Percentiles rank a stretch among this genome's conserved stretches.
These are phyloP conservation scores for Saguinus oedipus DNA, from an alignment of 2,797 vertebrate species.

Conservation along the genomic window DNA sequence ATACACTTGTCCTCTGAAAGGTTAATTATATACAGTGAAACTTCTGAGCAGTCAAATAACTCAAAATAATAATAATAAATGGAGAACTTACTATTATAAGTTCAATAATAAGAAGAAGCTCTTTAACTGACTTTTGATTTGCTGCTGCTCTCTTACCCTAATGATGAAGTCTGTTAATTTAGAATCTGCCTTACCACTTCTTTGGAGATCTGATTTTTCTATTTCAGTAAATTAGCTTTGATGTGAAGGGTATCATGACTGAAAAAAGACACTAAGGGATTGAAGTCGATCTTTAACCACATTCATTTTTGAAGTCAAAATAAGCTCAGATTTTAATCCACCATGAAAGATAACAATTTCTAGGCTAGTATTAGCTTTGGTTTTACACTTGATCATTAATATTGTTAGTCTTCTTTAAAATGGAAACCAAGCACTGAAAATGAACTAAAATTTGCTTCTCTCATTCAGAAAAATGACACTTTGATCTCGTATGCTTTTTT, in stretches of 20 bases:
- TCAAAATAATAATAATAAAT: neutral
- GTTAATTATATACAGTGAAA: constrained; percentile 19
- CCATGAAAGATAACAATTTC: neutral
- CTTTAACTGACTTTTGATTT: constrained; percentile 49
- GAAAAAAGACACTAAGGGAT: neutral
- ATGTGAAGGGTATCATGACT: neutral
- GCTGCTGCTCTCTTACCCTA: neutral
- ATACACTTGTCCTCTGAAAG: neutral
- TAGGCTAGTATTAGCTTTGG: neutral
- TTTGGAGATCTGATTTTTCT: constrained; percentile 44
- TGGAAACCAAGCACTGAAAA: neutral
- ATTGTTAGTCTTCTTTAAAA: neutral
- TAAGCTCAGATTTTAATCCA: neutral
- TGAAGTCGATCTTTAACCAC: neutral
- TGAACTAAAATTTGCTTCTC: neutral
- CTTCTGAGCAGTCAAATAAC: neutral
- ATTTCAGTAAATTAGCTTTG: neutral
- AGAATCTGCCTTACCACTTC: neutral
- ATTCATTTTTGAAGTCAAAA: neutral
- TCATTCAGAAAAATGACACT: neutral
- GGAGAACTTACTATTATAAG: neutral
- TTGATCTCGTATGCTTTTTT: neutral
- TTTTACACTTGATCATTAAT: neutral
- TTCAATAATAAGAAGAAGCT: neutral
- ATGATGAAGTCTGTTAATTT: constrained; percentile 22